phyloP scores from a whole-genome alignment of 2,888 invertebrate genomes.

The Agrilus cyanescens region DNA sequence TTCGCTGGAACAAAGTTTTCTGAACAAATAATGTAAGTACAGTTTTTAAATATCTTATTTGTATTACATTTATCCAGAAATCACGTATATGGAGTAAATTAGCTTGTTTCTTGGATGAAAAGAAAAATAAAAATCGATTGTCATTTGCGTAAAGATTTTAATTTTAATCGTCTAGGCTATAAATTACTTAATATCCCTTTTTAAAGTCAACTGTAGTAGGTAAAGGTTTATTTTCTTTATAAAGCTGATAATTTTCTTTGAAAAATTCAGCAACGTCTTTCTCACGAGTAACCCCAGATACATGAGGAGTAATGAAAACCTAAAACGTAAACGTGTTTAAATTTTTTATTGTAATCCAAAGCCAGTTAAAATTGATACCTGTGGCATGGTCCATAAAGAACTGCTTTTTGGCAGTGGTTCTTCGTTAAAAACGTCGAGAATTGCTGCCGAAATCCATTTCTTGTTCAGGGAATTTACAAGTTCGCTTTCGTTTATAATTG shows the following conservation, averaged over 20 bases:
- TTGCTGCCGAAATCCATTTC: conserved; percentile 42
- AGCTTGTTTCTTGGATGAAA: too few species aligned
- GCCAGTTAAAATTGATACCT: conserved; percentile 27
- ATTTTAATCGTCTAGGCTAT: too few species aligned
- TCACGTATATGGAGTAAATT: too few species aligned
- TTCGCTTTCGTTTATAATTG: conserved; percentile 39
- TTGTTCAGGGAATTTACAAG: conserved; percentile 39
- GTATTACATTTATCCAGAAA: not conserved
- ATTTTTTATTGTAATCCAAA: not conserved
- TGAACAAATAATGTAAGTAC: conserved; percentile 36
- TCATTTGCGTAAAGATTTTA: not conserved
- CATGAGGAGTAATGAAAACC: conserved; percentile 39
- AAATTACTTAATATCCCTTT: conserved; percentile 34
- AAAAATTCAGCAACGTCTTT: conserved; percentile 38
- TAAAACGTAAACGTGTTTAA: conserved; percentile 16
- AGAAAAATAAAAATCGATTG: too few species aligned
- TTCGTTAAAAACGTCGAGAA: conserved; percentile 43
- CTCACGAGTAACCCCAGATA: conserved; percentile 31
- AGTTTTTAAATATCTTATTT: not conserved
- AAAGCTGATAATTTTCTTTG: conserved; percentile 34
- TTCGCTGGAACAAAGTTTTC: conserved; percentile 51
- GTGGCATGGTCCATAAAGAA: conserved; percentile 39
- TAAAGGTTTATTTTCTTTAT: conserved; percentile 28
- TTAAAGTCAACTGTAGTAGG: conserved; percentile 30
- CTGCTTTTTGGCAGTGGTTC: conserved; percentile 41